These are phyloP conservation scores for Bufotes viridis DNA, from an alignment of 2,797 vertebrate species.

Conservation along the genomic window DNA sequence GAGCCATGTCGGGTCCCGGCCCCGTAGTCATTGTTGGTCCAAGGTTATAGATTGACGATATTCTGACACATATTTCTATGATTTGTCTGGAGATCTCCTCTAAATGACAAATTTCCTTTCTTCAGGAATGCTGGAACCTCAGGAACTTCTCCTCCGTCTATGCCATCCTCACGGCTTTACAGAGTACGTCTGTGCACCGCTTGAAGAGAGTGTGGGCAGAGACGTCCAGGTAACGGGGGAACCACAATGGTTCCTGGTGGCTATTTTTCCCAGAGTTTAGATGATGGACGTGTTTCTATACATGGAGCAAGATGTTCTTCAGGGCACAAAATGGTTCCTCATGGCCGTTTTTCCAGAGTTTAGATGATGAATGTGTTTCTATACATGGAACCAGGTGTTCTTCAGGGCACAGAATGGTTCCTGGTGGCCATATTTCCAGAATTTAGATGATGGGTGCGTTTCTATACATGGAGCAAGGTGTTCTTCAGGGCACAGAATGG, in stretches of 20 bases:
- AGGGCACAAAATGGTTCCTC: too few relatives aligned
- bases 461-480: neutral
- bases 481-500: too few relatives aligned
- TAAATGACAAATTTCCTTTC: neutral
- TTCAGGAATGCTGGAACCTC: slow-evolving; percentile 84
- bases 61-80: too few relatives aligned
- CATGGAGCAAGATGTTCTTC: neutral
- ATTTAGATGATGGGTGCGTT: neutral
- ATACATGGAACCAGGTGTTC: neutral
- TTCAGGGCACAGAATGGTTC: too few relatives aligned
- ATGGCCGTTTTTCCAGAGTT: neutral
- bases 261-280: neutral
- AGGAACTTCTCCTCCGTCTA: slow-evolving; percentile 92
- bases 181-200: slow-evolving; percentile 88
- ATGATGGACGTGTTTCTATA: neutral
- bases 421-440: neutral
- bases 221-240: slow-evolving; percentile 78
- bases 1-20: too few relatives aligned
- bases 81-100: neutral
- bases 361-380: neutral
- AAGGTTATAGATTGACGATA: too few relatives aligned
- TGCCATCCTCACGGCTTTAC: slow-evolving; percentile 86
- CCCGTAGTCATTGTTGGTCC: too few relatives aligned
- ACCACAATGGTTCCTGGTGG: neutral
- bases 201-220: slow-evolving; percentile 88